Conservation (phyloP, 2,888 invertebrate genomes). For the Acrocera orbiculus region DNA sequence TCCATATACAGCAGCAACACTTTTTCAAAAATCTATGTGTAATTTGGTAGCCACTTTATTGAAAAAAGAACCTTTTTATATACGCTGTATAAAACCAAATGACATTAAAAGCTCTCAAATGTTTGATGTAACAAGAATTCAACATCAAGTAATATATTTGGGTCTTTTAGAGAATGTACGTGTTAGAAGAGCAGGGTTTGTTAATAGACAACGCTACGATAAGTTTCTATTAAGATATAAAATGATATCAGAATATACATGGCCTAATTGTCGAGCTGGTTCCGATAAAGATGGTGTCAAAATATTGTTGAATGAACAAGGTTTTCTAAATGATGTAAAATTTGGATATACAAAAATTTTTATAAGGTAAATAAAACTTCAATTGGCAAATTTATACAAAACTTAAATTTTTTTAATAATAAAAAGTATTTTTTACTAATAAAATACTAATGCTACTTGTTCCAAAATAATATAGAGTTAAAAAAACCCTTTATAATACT, state of each 20-base stretch:
- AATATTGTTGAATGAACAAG: constrained; percentile 65
- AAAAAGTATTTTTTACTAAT: not conserved
- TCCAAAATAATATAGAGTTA: too few relatives aligned
- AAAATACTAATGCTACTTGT: too few relatives aligned
- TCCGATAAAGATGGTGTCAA: constrained; percentile 66
- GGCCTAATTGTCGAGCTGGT: constrained; percentile 84
- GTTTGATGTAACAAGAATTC: constrained; percentile 63
- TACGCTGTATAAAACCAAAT: constrained; percentile 94
- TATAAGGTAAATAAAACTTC: constrained; percentile 42
- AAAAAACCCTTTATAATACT: too few relatives aligned
- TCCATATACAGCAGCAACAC: constrained; percentile 81
- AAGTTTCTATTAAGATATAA: constrained; percentile 90
- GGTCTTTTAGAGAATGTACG: constrained; percentile 91
- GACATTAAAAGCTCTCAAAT: constrained; percentile 73
- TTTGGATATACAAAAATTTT: constrained; percentile 94
- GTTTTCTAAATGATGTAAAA: constrained; percentile 66
- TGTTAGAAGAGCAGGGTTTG: constrained; percentile 91
- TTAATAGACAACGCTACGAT: constrained; percentile 86
- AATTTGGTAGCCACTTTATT: constrained; percentile 73
- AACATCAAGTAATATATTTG: constrained; percentile 46
- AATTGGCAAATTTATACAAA: not conserved
- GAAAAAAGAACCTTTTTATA: constrained; percentile 90
- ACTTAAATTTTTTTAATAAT: not conserved
- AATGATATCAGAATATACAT: constrained; percentile 88
- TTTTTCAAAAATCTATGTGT: constrained; percentile 90